Evolutionary conservation across 2,888 invertebrate species (phyloP).

Genomic region (Schizaphis graminum): DNA sequence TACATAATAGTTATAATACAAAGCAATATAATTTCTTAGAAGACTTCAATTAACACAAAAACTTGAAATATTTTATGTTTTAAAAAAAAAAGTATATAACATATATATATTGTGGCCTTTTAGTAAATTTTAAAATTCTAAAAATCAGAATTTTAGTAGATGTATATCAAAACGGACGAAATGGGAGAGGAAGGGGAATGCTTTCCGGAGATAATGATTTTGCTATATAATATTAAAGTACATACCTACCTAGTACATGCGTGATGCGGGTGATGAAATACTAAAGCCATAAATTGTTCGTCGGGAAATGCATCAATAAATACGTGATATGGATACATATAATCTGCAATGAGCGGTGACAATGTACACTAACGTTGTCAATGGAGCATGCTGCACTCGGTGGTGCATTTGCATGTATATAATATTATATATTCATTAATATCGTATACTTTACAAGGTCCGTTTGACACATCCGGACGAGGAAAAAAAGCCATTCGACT

Average conservation of each 20-base stretch:
- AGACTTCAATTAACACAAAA: not conserved
- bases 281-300: not conserved
- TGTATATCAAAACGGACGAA: not conserved
- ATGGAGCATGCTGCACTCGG: not conserved
- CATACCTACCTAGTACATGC: not conserved
- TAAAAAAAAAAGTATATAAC: not conserved
- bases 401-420: not conserved
- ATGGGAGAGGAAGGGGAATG: too few relatives aligned
- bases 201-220: too few relatives aligned
- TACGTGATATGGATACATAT: not conserved
- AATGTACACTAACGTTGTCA: not conserved
- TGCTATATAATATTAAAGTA: not conserved
- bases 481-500: not conserved
- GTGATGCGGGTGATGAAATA: not conserved
- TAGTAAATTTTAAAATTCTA: not conserved
- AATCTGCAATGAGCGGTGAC: not conserved
- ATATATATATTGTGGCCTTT: not conserved
- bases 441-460: not conserved
- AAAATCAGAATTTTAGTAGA: not conserved
- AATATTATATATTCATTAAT: not conserved
- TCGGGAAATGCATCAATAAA: not conserved
- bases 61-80: not conserved
- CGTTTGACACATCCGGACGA: slow-evolving; percentile 8
- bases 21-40: not conserved
- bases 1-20: not conserved